A percentile compares a stretch with the other conserved stretches of the same genome.
Conservation (phyloP, 2,888 invertebrate genomes). For the Dicranocentrus wangi region DNA sequence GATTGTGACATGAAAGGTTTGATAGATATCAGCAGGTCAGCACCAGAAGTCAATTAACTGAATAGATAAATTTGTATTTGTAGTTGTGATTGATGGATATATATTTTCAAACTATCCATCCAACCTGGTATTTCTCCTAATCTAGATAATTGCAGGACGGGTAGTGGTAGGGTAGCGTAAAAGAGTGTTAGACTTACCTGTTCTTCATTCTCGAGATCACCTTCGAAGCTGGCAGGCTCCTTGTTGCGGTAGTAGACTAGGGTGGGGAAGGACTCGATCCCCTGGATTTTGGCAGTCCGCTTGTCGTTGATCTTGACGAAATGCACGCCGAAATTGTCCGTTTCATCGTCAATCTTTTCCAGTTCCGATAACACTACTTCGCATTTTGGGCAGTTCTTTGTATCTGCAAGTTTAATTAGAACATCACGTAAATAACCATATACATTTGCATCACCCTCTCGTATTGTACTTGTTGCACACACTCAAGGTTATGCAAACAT, state of each 20-base stretch:
- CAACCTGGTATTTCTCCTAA: neutral
- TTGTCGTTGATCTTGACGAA: constrained; percentile 97
- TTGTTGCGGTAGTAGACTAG: constrained; percentile 97
- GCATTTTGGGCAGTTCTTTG: constrained; percentile 92
- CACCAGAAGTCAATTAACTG: too few relatives aligned
- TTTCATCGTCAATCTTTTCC: constrained; percentile 96
- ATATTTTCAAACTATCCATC: too few relatives aligned
- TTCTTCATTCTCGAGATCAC: constrained; percentile 76
- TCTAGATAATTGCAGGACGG: neutral
- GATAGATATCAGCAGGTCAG: too few relatives aligned
- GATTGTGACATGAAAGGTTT: too few relatives aligned
- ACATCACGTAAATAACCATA: neutral
- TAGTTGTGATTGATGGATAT: too few relatives aligned
- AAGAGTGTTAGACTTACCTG: constrained; percentile 11
- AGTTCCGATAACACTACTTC: constrained; percentile 90
- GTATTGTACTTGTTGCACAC: too few relatives aligned
- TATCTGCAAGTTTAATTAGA: constrained; percentile 79
- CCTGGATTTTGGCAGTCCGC: constrained; percentile 95
- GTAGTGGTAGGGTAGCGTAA: too few relatives aligned
- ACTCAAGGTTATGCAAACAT: too few relatives aligned
- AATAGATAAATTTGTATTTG: too few relatives aligned
- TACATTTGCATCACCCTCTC: too few relatives aligned
- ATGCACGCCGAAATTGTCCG: constrained; percentile 94
- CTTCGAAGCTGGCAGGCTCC: constrained; percentile 96
- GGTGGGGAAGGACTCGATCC: constrained; percentile 95